phyloP scores from a whole-genome alignment of 2,888 invertebrate species.

The Blastobasis lacticolella region DNA sequence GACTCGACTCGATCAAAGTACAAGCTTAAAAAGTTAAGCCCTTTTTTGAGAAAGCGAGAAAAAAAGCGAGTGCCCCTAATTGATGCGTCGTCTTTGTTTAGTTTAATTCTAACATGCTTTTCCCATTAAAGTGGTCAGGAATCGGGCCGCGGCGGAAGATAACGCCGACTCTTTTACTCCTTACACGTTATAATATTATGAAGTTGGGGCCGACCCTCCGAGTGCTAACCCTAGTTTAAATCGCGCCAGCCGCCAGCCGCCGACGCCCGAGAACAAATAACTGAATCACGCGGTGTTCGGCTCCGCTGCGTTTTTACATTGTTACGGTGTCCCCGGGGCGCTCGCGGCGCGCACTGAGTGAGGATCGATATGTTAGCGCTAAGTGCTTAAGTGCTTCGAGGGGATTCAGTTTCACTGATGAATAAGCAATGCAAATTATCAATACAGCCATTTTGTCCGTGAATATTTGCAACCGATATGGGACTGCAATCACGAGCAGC shows the following conservation, averaged over 20 bases:
- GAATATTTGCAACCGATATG: conserved; percentile 12
- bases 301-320: conserved; percentile 62
- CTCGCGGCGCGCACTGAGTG: conserved; percentile 51
- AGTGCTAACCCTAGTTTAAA: conserved; percentile 60
- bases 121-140: conserved; percentile 75
- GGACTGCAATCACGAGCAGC: neutral
- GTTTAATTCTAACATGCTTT: conserved; percentile 76
- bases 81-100: conserved; percentile 76
- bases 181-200: conserved; percentile 72
- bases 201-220: conserved; percentile 42
- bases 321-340: conserved; percentile 60
- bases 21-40: conserved; percentile 66
- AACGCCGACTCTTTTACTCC: conserved; percentile 70
- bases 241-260: conserved; percentile 35
- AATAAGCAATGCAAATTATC: conserved; percentile 56
- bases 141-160: conserved; percentile 63
- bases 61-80: conserved; percentile 65
- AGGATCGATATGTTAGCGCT: conserved; percentile 69
- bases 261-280: conserved; percentile 51
- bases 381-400: conserved; percentile 70
- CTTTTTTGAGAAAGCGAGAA: conserved; percentile 52
- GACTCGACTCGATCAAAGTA: conserved; percentile 58
- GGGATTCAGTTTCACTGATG: conserved; percentile 61
- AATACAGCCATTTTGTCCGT: conserved; percentile 13
- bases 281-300: conserved; percentile 50